Evolutionary conservation across 2,888 invertebrate genomes (phyloP), one percentile per base, ranked within the genome.

Genomic region (Baccha elongata): DNA sequence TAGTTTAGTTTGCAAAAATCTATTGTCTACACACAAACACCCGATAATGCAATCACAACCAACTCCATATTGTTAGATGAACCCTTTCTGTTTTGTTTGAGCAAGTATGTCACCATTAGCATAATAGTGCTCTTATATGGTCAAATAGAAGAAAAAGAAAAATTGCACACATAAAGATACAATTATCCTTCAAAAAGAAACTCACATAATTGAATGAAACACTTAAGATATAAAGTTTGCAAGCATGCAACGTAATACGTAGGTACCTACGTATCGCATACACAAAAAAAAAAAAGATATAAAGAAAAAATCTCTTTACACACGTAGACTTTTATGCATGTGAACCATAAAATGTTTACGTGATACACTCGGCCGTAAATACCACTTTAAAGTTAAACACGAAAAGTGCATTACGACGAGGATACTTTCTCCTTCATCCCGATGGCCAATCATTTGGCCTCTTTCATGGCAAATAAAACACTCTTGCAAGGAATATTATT

Each of bases 301-400:
- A 19, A 40, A 21, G 32, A 60, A 32, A 26, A 65, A 48, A 50
- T 46, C 62, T 68, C 52, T 7, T 48, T 65, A 48, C 55, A 19
- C 55, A 55, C 55, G 52, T 69, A 65, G 64, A 48, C 75, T 60
- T 60, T 50, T 72, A 78, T 83, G 76, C 78, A 83, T 83, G 64
- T 44, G 78, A 76, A 64, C 72, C 72, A 73, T 83, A 76, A 83
- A 83, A 72, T 83, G 78, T 78, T 83, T 76, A 78, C 83, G 76
- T 83, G 83, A 73, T 78, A 73, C 68, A 62, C 62, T 78, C 67
- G 83, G 76, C 73, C 72, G 83, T 83, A 83, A 83, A 83, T 78
- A 78, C 65, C 78, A 83, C 78, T 83, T 83, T 76, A 78, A 83
- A 83, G 40, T 76, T 64, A 29, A 78, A 83, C 83, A 83, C 44